A percentile compares a stretch with the other conserved stretches of the same genome.
phyloP scores from a whole-genome alignment of 2,888 invertebrate species.

The Nomada fucata region DNA sequence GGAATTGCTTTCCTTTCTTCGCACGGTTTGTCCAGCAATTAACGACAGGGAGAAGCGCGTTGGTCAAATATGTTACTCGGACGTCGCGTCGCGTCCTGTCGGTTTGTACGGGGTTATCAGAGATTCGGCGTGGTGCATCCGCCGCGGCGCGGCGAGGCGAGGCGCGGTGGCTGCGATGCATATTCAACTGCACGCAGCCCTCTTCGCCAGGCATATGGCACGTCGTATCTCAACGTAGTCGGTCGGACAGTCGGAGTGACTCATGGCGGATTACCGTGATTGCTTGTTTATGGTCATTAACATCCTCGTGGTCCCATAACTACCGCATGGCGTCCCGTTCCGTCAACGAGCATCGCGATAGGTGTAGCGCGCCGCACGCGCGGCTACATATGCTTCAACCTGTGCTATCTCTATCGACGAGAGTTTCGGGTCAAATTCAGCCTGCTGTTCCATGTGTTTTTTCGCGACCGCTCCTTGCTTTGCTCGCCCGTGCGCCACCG shows the following conservation, averaged over 20 bases:
- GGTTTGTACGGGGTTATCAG: conserved; percentile 29
- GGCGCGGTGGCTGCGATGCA: conserved; percentile 27
- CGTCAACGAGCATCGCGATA: conserved; percentile 74
- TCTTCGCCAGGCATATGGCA: conserved; percentile 81
- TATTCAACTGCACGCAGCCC: conserved; percentile 66
- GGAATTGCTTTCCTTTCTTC: no score
- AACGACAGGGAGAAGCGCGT: no score
- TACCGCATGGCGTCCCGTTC: conserved; percentile 79
- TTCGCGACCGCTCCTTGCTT: no score
- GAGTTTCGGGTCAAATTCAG: background rate
- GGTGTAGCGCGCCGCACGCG: conserved; percentile 52
- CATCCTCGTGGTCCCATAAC: conserved; percentile 84
- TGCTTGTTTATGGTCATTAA: conserved; percentile 85
- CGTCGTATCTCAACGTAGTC: conserved; percentile 80
- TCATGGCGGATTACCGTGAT: conserved; percentile 84
- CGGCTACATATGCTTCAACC: conserved; percentile 32
- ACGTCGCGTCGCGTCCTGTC: conserved; percentile 20
- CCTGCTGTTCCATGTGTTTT: background rate
- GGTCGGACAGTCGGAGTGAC: conserved; percentile 83
- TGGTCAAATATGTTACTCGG: no score
- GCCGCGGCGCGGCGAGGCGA: no score
- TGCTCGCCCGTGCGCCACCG: no score
- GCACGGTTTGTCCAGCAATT: no score
- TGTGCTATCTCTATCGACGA: background rate
- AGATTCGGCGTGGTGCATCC: conserved; percentile 32